Evolutionary conservation across 1,140 invertebrate species (phyloP).

Genomic region (Neoseiulus cucumeris): DNA sequence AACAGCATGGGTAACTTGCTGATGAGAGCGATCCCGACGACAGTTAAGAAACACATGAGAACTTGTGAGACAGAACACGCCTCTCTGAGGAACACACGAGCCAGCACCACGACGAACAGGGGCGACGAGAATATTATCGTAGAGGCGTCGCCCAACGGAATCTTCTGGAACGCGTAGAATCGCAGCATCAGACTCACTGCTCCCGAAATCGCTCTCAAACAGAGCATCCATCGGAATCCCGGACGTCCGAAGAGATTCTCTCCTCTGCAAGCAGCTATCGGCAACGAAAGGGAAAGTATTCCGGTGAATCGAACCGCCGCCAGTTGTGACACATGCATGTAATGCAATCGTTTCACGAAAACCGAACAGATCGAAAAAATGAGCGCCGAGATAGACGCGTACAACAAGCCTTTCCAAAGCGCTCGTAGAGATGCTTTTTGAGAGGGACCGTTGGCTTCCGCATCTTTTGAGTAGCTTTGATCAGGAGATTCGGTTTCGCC

Average conservation of each 20-base stretch:
- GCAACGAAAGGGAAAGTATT: constrained; percentile 57
- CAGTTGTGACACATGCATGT: too few relatives aligned
- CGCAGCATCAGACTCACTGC: constrained; percentile 27
- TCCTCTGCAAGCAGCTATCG: constrained; percentile 19
- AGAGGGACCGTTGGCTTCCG: constrained; percentile 65
- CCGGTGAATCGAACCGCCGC: constrained; percentile 47
- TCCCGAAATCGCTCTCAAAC: constrained; percentile 19
- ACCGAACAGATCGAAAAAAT: too few relatives aligned
- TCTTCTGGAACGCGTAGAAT: constrained; percentile 40
- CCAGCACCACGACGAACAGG: constrained; percentile 35
- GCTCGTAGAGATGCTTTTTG: constrained; percentile 31
- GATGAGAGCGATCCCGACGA: constrained; percentile 34
- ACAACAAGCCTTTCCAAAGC: constrained; percentile 50
- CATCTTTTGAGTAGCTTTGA: constrained; percentile 27
- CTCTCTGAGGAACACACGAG: constrained; percentile 34
- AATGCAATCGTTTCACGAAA: constrained; percentile 31
- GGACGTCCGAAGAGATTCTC: constrained; percentile 11
- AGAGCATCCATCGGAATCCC: constrained; percentile 15
- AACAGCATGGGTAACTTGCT: constrained; percentile 34
- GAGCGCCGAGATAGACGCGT: constrained; percentile 24
- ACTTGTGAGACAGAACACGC: constrained; percentile 35
- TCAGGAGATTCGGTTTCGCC: constrained; percentile 27
- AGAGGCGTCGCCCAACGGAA: constrained; percentile 37
- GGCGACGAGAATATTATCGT: constrained; percentile 39
- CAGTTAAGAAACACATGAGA: constrained; percentile 31